Evolutionary conservation across 2,888 invertebrate species (phyloP).

Genomic region (Tupiocoris notatus): DNA sequence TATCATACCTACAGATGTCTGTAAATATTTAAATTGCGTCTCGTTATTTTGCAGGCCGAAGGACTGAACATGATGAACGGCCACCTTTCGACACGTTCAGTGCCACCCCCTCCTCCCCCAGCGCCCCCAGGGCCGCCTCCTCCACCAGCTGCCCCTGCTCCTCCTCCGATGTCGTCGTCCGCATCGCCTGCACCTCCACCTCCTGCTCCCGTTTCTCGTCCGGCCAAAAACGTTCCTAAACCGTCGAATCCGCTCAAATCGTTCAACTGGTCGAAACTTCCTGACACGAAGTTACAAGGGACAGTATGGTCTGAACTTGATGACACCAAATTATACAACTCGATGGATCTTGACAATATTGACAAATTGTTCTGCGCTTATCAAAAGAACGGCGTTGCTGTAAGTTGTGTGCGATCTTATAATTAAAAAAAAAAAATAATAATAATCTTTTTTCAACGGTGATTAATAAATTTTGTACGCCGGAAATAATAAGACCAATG

Average conservation of each 20-base stretch:
- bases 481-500: too few species aligned
- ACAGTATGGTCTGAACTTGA: slow-evolving; percentile 95
- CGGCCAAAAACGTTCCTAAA: slow-evolving; percentile 82
- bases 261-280: slow-evolving; percentile 96
- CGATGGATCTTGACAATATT: slow-evolving; percentile 86
- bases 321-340: slow-evolving; percentile 86
- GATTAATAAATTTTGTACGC: too few species aligned
- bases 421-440: too few species aligned
- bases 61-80: slow-evolving; percentile 48
- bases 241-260: slow-evolving; percentile 91
- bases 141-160: slow-evolving; percentile 61
- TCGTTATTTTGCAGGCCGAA: slow-evolving; percentile 39
- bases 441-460: too few species aligned
- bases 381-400: slow-evolving; percentile 82
- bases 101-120: slow-evolving; percentile 59
- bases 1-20: too few species aligned
- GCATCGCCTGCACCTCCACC: slow-evolving; percentile 55
- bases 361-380: slow-evolving; percentile 94
- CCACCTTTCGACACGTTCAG: slow-evolving; percentile 57
- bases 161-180: slow-evolving; percentile 62
- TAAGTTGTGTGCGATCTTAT: too few species aligned
- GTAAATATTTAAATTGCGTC: too few species aligned
- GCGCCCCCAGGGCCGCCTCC: slow-evolving; percentile 60
- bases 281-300: slow-evolving; percentile 85
- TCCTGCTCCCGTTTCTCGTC: slow-evolving; percentile 51